phyloP scores from a whole-genome alignment of 2,888 invertebrate genomes.

The Carpatolechia fugitivella region DNA sequence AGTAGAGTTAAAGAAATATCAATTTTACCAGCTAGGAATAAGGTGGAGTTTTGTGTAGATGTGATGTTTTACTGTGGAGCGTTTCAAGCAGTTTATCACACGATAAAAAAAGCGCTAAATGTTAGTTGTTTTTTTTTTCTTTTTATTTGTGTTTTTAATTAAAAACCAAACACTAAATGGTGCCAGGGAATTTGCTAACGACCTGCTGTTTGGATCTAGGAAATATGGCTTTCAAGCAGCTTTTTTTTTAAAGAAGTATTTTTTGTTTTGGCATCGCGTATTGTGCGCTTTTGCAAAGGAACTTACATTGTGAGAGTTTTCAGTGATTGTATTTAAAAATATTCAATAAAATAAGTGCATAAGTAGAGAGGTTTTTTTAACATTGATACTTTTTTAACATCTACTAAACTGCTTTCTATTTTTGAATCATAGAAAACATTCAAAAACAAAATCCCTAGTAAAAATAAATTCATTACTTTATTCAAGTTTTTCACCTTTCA shows the following conservation, averaged over 20 bases:
- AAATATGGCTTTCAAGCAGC: conserved; percentile 31
- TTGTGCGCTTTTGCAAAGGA: no score
- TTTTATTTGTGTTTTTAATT: conserved; percentile 77
- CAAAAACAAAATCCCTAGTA: no score
- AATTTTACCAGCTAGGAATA: background rate
- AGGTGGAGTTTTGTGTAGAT: background rate
- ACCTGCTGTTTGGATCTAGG: conserved; percentile 41
- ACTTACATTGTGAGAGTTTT: no score
- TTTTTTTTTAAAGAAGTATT: background rate
- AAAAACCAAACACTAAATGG: conserved; percentile 65
- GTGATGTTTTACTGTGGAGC: background rate
- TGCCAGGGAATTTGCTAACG: conserved; percentile 56
- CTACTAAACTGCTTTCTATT: no score
- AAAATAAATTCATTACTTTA: no score
- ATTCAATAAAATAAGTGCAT: no score
- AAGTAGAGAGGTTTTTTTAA: no score
- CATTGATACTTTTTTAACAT: no score
- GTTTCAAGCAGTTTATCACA: conserved; percentile 62
- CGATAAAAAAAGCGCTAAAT: conserved; percentile 57
- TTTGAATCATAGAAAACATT: no score
- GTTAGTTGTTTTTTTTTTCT: conserved; percentile 46
- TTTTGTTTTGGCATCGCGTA: no score
- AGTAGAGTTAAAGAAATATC: background rate
- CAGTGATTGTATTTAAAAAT: no score
- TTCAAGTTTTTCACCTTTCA: no score